These are phyloP conservation scores for Psophia crepitans DNA, from an alignment of 2,113 vertebrate species.

Conservation along the genomic window DNA sequence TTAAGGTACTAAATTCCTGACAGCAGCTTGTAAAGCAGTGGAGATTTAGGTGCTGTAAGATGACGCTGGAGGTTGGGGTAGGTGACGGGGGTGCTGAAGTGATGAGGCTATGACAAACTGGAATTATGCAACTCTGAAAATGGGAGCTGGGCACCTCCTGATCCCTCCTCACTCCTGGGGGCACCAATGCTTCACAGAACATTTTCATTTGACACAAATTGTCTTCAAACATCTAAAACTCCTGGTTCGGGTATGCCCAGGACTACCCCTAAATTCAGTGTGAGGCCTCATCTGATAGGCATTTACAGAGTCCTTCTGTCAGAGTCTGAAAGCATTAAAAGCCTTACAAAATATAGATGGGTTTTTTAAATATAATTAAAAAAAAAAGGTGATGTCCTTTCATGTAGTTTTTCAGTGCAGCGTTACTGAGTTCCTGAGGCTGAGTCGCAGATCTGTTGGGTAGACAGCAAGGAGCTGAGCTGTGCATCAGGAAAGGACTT, in stretches of 20 bases:
- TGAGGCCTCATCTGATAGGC: neutral
- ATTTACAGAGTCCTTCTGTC: neutral
- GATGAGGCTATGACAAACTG: neutral
- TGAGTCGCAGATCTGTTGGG: neutral
- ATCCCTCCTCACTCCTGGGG: neutral
- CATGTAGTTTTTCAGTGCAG: neutral
- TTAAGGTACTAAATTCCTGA: conserved; percentile 72
- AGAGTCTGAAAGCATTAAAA: neutral
- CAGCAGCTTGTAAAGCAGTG: conserved; percentile 70
- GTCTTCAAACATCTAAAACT: neutral
- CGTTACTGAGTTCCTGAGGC: neutral
- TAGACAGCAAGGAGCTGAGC: neutral
- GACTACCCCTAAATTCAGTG: neutral
- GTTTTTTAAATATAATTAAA: neutral
- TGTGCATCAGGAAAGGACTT: neutral
- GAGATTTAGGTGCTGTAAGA: conserved; percentile 47
- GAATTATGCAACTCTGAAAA: neutral
- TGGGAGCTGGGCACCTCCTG: neutral
- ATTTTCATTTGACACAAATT: neutral
- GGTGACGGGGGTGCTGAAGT: neutral
- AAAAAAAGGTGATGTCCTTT: neutral
- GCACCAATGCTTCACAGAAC: neutral
- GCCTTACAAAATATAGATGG: neutral
- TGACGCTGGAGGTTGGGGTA: neutral
- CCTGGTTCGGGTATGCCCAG: neutral